A percentile compares a stretch with the other conserved stretches of the same genome.
These are phyloP conservation scores for Patella ulyssiponensis DNA, from an alignment of 2,888 invertebrate genomes.

Conservation along the genomic window DNA sequence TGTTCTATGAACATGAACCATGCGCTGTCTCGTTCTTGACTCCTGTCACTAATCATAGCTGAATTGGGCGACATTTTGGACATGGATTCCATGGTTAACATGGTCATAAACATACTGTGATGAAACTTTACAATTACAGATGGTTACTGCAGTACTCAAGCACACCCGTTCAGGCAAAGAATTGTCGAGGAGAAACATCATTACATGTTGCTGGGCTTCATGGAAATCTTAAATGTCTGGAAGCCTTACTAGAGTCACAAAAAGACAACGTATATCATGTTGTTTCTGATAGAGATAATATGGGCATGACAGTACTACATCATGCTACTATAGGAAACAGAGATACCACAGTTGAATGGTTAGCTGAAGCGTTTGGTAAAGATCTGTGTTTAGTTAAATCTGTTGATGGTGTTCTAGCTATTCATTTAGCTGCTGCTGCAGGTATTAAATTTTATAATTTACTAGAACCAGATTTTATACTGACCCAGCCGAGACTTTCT, in stretches of 20 bases:
- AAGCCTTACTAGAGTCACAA: slow-evolving; percentile 28
- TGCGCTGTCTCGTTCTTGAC: too few relatives aligned
- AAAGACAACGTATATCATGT: slow-evolving; percentile 6
- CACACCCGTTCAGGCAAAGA: slow-evolving; percentile 35
- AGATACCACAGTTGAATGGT: slow-evolving; percentile 36
- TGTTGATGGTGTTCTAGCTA: slow-evolving; percentile 36
- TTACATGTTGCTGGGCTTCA: slow-evolving; percentile 40
- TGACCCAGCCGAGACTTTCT: too few relatives aligned
- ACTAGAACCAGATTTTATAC: too few relatives aligned
- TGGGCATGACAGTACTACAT: slow-evolving; percentile 45
- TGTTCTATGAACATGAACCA: too few relatives aligned
- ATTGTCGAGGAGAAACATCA: slow-evolving; percentile 41
- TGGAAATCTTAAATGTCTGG: slow-evolving; percentile 40
- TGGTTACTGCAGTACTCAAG: slow-evolving; percentile 39
- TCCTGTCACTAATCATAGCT: too few relatives aligned
- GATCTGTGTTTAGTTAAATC: slow-evolving; percentile 38
- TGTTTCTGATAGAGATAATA: slow-evolving; percentile 37
- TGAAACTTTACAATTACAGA: slow-evolving; percentile 21
- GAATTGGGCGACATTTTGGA: too few relatives aligned
- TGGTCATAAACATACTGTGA: too few relatives aligned
- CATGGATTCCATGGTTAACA: too few relatives aligned
- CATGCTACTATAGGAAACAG: slow-evolving; percentile 39
- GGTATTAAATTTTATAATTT: slow-evolving; percentile 25
- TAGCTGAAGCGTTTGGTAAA: slow-evolving; percentile 39
- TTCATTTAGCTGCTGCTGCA: slow-evolving; percentile 45